These are phyloP conservation scores for Cotesia congregata DNA, from an alignment of 2,888 invertebrate species.

Conservation along the genomic window DNA sequence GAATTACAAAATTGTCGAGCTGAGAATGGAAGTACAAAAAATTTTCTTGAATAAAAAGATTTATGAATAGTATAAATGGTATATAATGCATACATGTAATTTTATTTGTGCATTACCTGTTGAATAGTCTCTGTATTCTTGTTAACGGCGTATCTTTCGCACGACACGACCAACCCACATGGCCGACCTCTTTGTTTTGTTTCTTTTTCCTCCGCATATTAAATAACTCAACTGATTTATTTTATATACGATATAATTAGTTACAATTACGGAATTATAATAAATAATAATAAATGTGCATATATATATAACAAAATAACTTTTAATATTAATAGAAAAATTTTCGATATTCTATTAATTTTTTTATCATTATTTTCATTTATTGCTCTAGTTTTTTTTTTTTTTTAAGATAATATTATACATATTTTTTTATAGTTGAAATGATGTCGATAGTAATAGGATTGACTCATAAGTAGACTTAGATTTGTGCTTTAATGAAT, in stretches of 20 bases:
- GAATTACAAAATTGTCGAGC: neutral
- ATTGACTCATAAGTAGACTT: conserved; percentile 57
- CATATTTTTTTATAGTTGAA: neutral
- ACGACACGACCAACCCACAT: conserved; percentile 30
- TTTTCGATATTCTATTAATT: neutral
- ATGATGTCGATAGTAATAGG: conserved; percentile 52
- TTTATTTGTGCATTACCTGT: conserved; percentile 6
- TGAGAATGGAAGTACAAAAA: neutral
- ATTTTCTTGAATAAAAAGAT: neutral
- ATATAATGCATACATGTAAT: conserved; percentile 4
- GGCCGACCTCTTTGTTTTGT: conserved; percentile 20
- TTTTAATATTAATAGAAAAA: neutral
- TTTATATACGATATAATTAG: conserved; percentile 1
- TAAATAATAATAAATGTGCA: neutral
- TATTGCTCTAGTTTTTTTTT: neutral
- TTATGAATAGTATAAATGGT: neutral
- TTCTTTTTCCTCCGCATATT: conserved; percentile 2
- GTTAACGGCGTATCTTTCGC: conserved; percentile 24
- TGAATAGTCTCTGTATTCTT: neutral
- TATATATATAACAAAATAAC: neutral
- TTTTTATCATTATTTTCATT: too few species aligned
- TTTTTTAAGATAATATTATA: neutral
- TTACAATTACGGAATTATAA: neutral
- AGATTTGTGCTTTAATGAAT: conserved; percentile 46
- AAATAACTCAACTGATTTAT: neutral